Evolutionary conservation across 2,888 invertebrate genomes (phyloP).

Genomic region (Tenthredo distinguenda): DNA sequence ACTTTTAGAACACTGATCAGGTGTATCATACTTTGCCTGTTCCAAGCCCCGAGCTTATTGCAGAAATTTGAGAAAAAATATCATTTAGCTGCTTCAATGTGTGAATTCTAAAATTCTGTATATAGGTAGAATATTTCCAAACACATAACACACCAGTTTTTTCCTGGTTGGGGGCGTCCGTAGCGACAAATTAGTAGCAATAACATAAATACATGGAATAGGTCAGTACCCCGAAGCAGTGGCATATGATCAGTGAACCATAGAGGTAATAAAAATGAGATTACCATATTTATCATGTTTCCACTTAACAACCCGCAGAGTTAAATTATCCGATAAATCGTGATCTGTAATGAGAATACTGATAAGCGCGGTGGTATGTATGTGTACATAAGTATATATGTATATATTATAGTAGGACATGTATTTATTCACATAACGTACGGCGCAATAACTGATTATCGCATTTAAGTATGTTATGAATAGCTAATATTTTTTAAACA

Average conservation of each 20-base stretch:
- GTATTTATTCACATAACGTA: not conserved
- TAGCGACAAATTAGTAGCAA: not conserved
- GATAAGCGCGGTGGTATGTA: not conserved
- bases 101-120: not conserved
- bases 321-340: not conserved
- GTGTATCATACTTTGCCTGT: not conserved
- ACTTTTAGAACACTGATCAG: not conserved
- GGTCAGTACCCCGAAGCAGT: slow-evolving; percentile 22
- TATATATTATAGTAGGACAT: not conserved
- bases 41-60: not conserved
- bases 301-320: not conserved
- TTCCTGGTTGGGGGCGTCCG: not conserved
- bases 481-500: not conserved
- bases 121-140: not conserved
- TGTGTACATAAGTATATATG: not conserved
- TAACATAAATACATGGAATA: not conserved
- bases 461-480: not conserved
- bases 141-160: not conserved
- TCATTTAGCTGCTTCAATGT: not conserved
- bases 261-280: not conserved
- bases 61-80: not conserved
- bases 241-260: not conserved
- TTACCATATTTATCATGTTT: slow-evolving; percentile 23
- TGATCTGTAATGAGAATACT: not conserved
- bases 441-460: not conserved